Evolutionary conservation across 2,888 invertebrate species (phyloP).

Genomic region (Rhagonycha fulva): DNA sequence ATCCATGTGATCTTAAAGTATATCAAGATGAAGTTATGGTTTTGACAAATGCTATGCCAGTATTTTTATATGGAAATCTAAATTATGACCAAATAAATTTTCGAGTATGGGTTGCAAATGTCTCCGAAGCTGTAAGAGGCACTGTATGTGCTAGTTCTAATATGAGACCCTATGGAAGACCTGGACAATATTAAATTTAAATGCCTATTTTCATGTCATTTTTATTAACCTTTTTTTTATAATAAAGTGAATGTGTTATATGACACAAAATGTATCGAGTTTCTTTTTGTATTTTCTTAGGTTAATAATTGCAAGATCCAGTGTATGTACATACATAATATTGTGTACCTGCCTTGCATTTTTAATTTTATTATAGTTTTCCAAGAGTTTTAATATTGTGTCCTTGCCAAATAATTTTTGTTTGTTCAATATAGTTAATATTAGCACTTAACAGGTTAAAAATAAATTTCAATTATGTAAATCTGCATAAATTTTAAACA

Average conservation of each 20-base stretch:
- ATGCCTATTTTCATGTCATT: neutral
- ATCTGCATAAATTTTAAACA: too few species aligned
- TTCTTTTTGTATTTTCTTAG: too few species aligned
- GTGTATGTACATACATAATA: too few species aligned
- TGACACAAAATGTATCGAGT: neutral
- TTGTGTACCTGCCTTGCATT: too few species aligned
- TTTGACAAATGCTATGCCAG: conserved; percentile 69
- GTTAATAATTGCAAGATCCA: too few species aligned
- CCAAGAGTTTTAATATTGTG: too few species aligned
- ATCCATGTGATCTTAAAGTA: conserved; percentile 71
- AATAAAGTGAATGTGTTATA: neutral
- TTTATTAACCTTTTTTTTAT: neutral
- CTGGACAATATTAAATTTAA: neutral
- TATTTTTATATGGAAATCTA: conserved; percentile 66
- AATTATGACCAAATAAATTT: conserved; percentile 67
- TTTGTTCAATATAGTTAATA: too few species aligned
- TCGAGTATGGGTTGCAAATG: conserved; percentile 60
- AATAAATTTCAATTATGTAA: too few species aligned
- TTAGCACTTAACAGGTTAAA: too few species aligned
- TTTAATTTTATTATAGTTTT: too few species aligned
- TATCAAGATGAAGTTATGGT: conserved; percentile 69
- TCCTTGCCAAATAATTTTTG: too few species aligned
- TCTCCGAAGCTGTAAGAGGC: conserved; percentile 51
- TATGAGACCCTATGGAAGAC: neutral
- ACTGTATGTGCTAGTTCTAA: conserved; percentile 52